phyloP scores from a whole-genome alignment of 2,797 vertebrate genomes.

The Podargus strigoides region DNA sequence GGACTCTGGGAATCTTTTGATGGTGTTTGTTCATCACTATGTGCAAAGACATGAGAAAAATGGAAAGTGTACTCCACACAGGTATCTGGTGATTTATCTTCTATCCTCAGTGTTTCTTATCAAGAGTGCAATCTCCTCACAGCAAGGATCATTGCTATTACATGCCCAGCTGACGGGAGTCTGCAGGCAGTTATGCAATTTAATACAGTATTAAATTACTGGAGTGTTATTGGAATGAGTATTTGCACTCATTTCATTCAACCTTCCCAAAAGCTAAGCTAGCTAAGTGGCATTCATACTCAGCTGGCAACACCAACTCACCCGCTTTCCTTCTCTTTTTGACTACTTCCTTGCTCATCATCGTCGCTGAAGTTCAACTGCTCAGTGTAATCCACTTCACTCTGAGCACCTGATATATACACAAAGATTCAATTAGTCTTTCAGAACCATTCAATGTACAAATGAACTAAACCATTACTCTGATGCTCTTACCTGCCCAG shows the following conservation, averaged over 20 bases:
- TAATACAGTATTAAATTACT: not conserved
- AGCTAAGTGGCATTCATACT: not conserved
- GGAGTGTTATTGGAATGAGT: not conserved
- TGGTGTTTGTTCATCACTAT: slow-evolving; percentile 83
- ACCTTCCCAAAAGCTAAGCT: not conserved
- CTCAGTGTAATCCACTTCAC: slow-evolving; percentile 98
- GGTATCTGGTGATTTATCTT: not conserved
- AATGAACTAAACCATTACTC: not conserved
- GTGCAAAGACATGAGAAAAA: slow-evolving; percentile 21
- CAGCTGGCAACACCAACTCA: slow-evolving; percentile 51
- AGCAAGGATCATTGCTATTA: not conserved
- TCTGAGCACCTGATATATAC: slow-evolving; percentile 87
- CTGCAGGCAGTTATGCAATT: not conserved
- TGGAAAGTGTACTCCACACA: not conserved
- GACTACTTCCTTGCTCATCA: slow-evolving; percentile 89
- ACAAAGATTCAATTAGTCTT: not conserved
- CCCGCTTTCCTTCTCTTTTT: slow-evolving; percentile 90
- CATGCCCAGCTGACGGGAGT: not conserved
- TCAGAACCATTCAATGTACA: not conserved
- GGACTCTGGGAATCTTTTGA: slow-evolving; percentile 77
- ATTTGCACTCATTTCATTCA: not conserved
- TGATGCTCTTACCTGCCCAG: slow-evolving; percentile 89
- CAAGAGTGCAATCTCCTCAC: not conserved
- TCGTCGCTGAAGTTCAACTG: slow-evolving; percentile 99
- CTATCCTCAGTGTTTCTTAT: not conserved